Evolutionary conservation across 2,888 invertebrate genomes (phyloP).

Genomic region (Danaus chrysippus): DNA sequence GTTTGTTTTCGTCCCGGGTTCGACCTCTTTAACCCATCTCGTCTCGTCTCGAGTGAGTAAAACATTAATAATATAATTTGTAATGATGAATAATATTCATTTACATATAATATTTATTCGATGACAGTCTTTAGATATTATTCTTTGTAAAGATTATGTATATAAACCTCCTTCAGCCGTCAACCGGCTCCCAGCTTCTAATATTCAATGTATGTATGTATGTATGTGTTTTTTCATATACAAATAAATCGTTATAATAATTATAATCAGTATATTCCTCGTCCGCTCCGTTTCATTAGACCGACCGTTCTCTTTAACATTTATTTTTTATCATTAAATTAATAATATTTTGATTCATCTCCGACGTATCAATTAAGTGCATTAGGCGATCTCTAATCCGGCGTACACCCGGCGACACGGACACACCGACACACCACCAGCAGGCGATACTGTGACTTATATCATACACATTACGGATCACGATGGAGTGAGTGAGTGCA

Average conservation of each 20-base stretch:
- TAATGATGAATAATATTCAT: neutral
- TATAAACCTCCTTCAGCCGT: neutral
- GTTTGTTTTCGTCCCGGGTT: neutral
- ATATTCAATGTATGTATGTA: constrained; percentile 5
- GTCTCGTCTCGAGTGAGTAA: neutral
- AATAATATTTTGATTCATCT: constrained; percentile 30
- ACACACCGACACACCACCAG: no score
- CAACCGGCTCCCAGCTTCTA: neutral
- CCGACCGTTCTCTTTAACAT: constrained; percentile 18
- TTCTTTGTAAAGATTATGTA: neutral
- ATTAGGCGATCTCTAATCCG: constrained; percentile 23
- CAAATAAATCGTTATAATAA: constrained; percentile 9
- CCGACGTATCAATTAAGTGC: constrained; percentile 27
- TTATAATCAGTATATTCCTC: constrained; percentile 17
- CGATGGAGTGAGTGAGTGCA: neutral
- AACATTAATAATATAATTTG: neutral
- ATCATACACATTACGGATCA: neutral
- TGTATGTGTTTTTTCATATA: neutral
- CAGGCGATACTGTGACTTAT: neutral
- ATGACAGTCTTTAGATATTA: neutral
- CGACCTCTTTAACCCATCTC: neutral
- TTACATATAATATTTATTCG: neutral
- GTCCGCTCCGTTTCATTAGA: constrained; percentile 20
- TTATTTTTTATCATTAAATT: constrained; percentile 27
- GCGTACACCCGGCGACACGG: constrained; percentile 4